phyloP scores from a whole-genome alignment of 1,140 invertebrate genomes.

The Philaenus spumarius region DNA sequence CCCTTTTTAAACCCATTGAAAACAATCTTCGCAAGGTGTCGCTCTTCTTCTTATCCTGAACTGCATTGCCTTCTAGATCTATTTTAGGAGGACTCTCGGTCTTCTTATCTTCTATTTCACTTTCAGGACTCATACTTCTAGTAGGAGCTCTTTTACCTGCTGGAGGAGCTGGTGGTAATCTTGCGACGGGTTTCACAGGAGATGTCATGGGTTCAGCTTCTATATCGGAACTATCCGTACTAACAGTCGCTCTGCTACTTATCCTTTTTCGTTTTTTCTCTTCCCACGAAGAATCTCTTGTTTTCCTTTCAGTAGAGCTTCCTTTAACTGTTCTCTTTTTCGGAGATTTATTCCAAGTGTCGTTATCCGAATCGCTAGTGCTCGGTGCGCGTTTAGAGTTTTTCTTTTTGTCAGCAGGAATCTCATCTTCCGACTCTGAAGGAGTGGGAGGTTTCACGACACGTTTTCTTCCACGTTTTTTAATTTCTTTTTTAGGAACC shows the following conservation, averaged over 20 bases:
- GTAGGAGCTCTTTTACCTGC: conserved; percentile 21
- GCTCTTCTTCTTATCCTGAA: conserved; percentile 64
- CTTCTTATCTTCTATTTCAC: conserved; percentile 28
- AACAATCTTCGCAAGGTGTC: conserved; percentile 60
- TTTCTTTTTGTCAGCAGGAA: conserved; percentile 16
- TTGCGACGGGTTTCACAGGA: conserved; percentile 25
- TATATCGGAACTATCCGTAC: conserved; percentile 25
- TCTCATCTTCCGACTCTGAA: conserved; percentile 29
- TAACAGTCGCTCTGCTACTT: background rate
- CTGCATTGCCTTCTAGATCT: conserved; percentile 48
- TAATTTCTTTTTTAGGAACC: conserved; percentile 4
- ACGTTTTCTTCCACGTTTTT: conserved; percentile 22
- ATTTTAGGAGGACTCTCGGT: conserved; percentile 45
- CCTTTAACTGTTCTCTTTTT: conserved; percentile 17
- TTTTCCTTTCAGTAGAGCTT: conserved; percentile 21
- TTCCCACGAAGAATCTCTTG: conserved; percentile 13
- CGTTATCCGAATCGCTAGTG: conserved; percentile 20
- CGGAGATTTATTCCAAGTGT: conserved; percentile 3
- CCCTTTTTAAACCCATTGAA: conserved; percentile 44
- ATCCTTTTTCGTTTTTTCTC: conserved; percentile 9
- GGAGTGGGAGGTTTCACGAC: conserved; percentile 16
- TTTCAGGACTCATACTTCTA: conserved; percentile 22
- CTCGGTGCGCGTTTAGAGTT: conserved; percentile 15
- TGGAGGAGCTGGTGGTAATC: conserved; percentile 22
- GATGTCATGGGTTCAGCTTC: conserved; percentile 20